Evolutionary conservation across 2,888 invertebrate genomes (phyloP), one percentile per base, ranked within the genome.

Genomic region (Cremastinae sp.): DNA sequence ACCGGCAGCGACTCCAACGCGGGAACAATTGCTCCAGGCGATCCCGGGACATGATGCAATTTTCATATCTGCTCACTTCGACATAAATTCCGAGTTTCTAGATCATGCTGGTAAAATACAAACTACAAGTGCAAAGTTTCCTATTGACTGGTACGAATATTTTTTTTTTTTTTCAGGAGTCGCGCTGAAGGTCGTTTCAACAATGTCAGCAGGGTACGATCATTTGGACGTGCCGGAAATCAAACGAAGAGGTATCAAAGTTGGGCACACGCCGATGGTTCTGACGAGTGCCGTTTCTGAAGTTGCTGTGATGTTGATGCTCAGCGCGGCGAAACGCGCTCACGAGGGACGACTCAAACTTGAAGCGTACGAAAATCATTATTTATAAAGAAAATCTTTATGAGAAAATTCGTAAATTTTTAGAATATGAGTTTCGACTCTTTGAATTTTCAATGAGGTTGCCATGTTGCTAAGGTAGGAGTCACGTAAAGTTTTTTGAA

Each of bases 131-230:
- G n/a, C n/a, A n/a, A n/a, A n/a, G n/a, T n/a, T n/a, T n/a, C n/a
- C n/a, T n/a, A n/a, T n/a, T n/a, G n/a, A n/a, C n/a, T n/a, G n/a
- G n/a, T n/a, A n/a, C n/a, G n/a, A n/a, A n/a, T n/a, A n/a, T n/a
- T n/a, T n/a, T n/a, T n/a, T 45, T 45, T 37, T 71, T 28, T 81
- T 80, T 83, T 56, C 66, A 93, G 95, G 96, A 2, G 91, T 94
- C 0, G 91, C 92, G 61, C 87, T 97, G 62, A 95, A 95, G 90
- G 93, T 94, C 0, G 91, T 98, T 2, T 93, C 94, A 0, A 94
- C 96, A 0, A 95, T 96, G 94, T 96, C 97, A 0, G 96, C 96
- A 0, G 98, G 98, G 8, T 92, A 94, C 78, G 96, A 98, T 86
- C 95, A 96, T 81, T 92, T 98, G 12, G 96, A 97, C 85, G 82